A percentile compares a stretch with the other conserved stretches of the same genome.
phyloP scores from a whole-genome alignment of 2,888 invertebrate genomes.

The Leptothorax acervorum region DNA sequence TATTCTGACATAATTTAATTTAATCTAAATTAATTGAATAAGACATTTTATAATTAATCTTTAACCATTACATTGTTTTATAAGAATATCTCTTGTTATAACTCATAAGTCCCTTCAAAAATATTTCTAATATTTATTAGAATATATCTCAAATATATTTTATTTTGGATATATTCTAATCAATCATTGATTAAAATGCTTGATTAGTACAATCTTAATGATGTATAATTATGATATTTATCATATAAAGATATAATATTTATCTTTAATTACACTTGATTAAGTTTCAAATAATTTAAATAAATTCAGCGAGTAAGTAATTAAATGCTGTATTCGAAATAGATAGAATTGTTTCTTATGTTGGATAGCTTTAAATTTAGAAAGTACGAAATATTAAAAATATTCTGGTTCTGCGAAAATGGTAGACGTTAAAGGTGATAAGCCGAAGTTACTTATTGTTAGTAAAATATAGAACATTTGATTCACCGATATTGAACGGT shows the following conservation, averaged over 20 bases:
- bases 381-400: background rate
- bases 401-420: background rate
- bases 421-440: slow-evolving; percentile 8
- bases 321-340: background rate
- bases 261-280: background rate
- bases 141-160: background rate
- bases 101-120: background rate
- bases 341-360: background rate
- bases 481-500: slow-evolving; percentile 9
- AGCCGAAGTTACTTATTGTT: background rate
- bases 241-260: background rate
- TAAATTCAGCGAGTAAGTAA: background rate
- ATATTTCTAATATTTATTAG: background rate
- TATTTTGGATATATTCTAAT: background rate
- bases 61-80: background rate
- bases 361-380: background rate
- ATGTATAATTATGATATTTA: background rate
- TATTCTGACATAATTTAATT: background rate
- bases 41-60: background rate
- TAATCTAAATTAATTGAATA: background rate
- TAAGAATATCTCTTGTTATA: background rate
- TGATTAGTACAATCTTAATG: background rate
- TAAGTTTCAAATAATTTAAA: background rate
- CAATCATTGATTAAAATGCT: background rate
- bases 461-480: background rate